A percentile compares a stretch with the other conserved stretches of the same genome.
phyloP scores from a whole-genome alignment of 2,797 vertebrate genomes.

The Hybognathus amarus region DNA sequence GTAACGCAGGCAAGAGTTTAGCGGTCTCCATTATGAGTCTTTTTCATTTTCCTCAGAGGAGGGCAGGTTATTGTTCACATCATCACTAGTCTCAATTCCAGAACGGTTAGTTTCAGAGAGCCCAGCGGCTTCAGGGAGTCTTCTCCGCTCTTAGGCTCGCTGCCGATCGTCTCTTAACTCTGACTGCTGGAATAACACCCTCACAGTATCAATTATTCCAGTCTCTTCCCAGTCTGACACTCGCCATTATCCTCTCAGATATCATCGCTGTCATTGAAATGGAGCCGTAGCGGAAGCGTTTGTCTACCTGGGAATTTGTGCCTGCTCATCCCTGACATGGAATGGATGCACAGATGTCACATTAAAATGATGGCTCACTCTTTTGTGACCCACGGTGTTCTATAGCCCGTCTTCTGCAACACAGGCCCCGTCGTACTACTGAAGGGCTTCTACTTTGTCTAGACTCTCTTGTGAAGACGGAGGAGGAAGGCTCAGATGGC shows the following conservation, averaged over 20 bases:
- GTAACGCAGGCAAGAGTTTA: constrained; percentile 25
- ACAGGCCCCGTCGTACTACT: neutral
- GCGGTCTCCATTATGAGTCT: constrained; percentile 29
- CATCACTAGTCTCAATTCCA: constrained; percentile 42
- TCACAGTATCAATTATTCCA: constrained; percentile 57
- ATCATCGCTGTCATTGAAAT: constrained; percentile 51
- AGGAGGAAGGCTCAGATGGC: constrained; percentile 32
- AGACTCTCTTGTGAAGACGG: constrained; percentile 14
- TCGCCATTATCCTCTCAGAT: constrained; percentile 53
- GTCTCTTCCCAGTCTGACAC: constrained; percentile 57
- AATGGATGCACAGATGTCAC: constrained; percentile 47
- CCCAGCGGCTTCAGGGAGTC: constrained; percentile 35
- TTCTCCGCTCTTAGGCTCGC: constrained; percentile 37
- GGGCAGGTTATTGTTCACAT: constrained; percentile 39
- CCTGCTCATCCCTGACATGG: constrained; percentile 39
- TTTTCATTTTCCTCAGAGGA: constrained; percentile 33
- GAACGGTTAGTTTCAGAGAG: constrained; percentile 37
- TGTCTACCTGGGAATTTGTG: constrained; percentile 53
- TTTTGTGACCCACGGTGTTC: constrained; percentile 23
- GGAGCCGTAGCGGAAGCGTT: constrained; percentile 47
- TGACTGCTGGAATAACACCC: constrained; percentile 57
- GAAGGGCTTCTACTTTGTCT: constrained; percentile 5
- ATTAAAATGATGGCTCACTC: constrained; percentile 50
- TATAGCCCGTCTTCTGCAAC: neutral
- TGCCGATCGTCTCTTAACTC: constrained; percentile 52